A percentile compares a stretch with the other conserved stretches of the same genome.
Evolutionary conservation across 2,888 invertebrate species (phyloP).

Genomic region (Dicyrtoma fusca): DNA sequence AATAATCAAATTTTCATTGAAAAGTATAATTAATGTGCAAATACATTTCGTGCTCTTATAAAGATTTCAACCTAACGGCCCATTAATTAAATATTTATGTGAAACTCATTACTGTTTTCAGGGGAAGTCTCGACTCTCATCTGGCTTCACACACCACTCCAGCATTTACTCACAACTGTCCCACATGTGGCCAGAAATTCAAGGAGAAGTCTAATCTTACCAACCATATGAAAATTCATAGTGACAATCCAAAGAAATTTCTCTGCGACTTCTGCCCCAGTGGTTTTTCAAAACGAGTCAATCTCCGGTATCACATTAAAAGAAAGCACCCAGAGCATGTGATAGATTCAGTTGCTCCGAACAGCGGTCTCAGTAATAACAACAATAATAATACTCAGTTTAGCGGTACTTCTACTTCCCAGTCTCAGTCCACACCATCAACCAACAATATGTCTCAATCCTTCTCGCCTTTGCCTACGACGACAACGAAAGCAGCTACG

Average conservation of each 20-base stretch:
- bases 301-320: slow-evolving; percentile 55
- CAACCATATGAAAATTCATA: slow-evolving; percentile 50
- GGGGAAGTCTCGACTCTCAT: slow-evolving; percentile 55
- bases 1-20: slow-evolving; percentile 40
- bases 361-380: slow-evolving; percentile 40
- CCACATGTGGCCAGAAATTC: slow-evolving; percentile 54
- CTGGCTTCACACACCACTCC: slow-evolving; percentile 52
- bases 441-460: slow-evolving; percentile 23
- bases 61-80: slow-evolving; percentile 37
- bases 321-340: slow-evolving; percentile 51
- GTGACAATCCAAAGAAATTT: slow-evolving; percentile 54
- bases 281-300: slow-evolving; percentile 55
- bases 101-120: slow-evolving; percentile 42
- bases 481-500: slow-evolving; percentile 21
- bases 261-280: slow-evolving; percentile 55
- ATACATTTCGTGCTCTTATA: slow-evolving; percentile 27
- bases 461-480: slow-evolving; percentile 28
- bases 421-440: slow-evolving; percentile 2
- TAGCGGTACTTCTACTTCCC: slow-evolving; percentile 3
- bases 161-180: slow-evolving; percentile 51
- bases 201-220: slow-evolving; percentile 51
- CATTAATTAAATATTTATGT: slow-evolving; percentile 39
- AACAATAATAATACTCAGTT: slow-evolving; percentile 43
- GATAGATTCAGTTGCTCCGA: neutral
- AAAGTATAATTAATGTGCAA: slow-evolving; percentile 38